Conservation (phyloP, 2,113 vertebrate genomes). For the Caretta caretta region DNA sequence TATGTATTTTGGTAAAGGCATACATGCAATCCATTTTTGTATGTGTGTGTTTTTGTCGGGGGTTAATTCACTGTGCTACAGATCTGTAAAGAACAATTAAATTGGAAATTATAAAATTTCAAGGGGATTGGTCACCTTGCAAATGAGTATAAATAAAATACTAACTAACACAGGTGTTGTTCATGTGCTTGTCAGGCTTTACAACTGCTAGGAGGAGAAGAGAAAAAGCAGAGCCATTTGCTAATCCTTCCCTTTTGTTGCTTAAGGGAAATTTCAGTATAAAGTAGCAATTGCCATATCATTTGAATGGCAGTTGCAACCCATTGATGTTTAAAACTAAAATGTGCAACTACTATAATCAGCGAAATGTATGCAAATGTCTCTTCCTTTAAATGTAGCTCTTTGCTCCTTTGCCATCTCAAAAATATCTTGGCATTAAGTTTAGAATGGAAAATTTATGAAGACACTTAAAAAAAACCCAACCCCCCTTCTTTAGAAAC, state of each 20-base stretch:
- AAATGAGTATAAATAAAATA: not conserved
- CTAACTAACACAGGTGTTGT: slow-evolving; percentile 35
- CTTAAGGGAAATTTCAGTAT: slow-evolving; percentile 61
- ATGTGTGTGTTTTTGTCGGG: not conserved
- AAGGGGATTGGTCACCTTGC: not conserved
- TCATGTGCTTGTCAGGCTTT: slow-evolving; percentile 31
- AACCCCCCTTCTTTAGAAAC: not conserved
- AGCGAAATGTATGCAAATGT: slow-evolving; percentile 56
- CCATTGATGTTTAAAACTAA: slow-evolving; percentile 53
- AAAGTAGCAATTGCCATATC: slow-evolving; percentile 72
- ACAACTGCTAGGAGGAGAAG: not conserved
- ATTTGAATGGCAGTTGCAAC: slow-evolving; percentile 72
- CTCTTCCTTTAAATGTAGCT: not conserved
- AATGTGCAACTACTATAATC: slow-evolving; percentile 55
- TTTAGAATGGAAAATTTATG: not conserved
- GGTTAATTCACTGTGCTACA: not conserved
- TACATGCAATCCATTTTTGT: not conserved
- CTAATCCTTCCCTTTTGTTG: slow-evolving; percentile 64
- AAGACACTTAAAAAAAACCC: not conserved
- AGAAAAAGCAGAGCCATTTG: slow-evolving; percentile 16
- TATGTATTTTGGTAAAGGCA: not conserved
- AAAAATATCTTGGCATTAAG: not conserved
- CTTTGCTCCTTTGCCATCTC: not conserved
- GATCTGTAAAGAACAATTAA: not conserved
- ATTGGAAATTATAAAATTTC: slow-evolving; percentile 10